These are phyloP conservation scores for Dastarcus helophoroides DNA, from an alignment of 2,888 invertebrate genomes.

Conservation along the genomic window DNA sequence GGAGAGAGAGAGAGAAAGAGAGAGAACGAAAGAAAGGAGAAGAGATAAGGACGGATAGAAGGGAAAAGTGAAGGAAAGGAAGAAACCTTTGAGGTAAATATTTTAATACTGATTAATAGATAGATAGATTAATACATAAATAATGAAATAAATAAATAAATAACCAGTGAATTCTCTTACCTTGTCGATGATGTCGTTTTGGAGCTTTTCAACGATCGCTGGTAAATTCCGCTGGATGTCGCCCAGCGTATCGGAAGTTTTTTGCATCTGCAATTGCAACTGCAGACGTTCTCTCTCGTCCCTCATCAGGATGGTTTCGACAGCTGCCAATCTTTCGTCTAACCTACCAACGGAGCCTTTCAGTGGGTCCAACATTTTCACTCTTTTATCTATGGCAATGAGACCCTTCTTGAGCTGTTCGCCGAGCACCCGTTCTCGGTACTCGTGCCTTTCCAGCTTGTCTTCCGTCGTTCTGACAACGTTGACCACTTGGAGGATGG, in stretches of 20 bases:
- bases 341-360: slow-evolving; percentile 59
- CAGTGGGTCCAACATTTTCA: slow-evolving; percentile 55
- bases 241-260: slow-evolving; percentile 47
- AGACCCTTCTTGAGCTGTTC: slow-evolving; percentile 69
- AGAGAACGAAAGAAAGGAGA: too few relatives aligned
- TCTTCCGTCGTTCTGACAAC: slow-evolving; percentile 69
- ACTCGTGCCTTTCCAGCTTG: slow-evolving; percentile 76
- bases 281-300: slow-evolving; percentile 54
- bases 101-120: too few relatives aligned
- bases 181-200: slow-evolving; percentile 32
- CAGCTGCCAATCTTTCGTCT: slow-evolving; percentile 63
- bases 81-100: too few relatives aligned
- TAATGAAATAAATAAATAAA: too few relatives aligned
- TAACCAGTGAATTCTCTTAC: too few relatives aligned
- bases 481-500: slow-evolving; percentile 67
- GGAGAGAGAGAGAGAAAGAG: too few relatives aligned
- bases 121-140: too few relatives aligned
- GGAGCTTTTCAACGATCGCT: slow-evolving; percentile 37
- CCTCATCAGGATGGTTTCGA: slow-evolving; percentile 63
- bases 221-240: slow-evolving; percentile 40
- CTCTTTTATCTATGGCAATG: slow-evolving; percentile 57
- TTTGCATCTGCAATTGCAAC: slow-evolving; percentile 48
- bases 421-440: slow-evolving; percentile 64
- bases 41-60: too few relatives aligned
- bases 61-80: too few relatives aligned